Conservation (phyloP, 2,888 invertebrate genomes). For the Pherbina coryleti region DNA sequence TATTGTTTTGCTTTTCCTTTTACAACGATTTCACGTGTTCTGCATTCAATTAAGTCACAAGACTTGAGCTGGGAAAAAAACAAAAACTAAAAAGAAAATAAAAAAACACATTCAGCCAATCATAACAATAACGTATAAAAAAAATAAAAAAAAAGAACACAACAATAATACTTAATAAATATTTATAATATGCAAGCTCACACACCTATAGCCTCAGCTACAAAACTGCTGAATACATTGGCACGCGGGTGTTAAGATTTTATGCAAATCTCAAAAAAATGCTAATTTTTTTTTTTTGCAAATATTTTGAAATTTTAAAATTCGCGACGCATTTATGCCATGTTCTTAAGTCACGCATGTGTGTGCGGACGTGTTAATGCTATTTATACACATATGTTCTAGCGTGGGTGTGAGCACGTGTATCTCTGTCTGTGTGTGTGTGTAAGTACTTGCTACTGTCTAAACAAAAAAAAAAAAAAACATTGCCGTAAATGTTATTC, state of each 20-base stretch:
- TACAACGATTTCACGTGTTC: conserved; percentile 2
- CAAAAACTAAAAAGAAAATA: background rate
- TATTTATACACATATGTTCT: too few species aligned
- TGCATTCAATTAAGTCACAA: conserved; percentile 2
- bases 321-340: too few species aligned
- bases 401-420: too few species aligned
- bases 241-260: background rate
- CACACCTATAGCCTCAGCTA: background rate
- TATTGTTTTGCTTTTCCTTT: background rate
- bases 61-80: background rate
- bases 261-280: background rate
- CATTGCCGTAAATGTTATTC: too few species aligned
- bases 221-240: background rate
- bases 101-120: background rate
- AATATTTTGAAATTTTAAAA: too few species aligned
- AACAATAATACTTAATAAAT: background rate
- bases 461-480: too few species aligned
- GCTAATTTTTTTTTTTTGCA: background rate
- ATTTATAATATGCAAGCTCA: background rate
- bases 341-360: too few species aligned
- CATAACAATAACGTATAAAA: background rate
- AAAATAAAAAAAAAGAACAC: background rate
- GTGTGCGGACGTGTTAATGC: too few species aligned
- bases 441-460: too few species aligned
- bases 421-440: too few species aligned